These are phyloP conservation scores for Ailuropoda melanoleuca DNA, from an alignment of 2,113 vertebrate species.

Conservation along the genomic window DNA sequence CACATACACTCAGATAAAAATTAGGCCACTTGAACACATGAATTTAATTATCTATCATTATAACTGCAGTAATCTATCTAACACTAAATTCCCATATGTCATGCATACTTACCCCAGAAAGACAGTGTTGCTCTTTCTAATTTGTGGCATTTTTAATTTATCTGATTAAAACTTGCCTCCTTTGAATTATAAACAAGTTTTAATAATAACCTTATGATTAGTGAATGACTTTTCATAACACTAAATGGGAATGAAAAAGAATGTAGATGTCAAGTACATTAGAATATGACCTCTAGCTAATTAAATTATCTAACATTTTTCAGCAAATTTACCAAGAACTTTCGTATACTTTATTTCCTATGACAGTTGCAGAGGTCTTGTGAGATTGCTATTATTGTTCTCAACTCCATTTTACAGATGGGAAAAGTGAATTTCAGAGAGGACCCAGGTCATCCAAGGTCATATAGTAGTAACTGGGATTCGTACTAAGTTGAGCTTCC, in stretches of 20 bases:
- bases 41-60: constrained; percentile 45
- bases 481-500: neutral
- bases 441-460: neutral
- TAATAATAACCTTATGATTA: constrained; percentile 62
- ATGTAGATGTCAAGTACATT: neutral
- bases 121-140: constrained; percentile 22
- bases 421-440: neutral
- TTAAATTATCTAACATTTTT: constrained; percentile 48
- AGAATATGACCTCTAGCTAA: constrained; percentile 37
- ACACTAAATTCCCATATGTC: constrained; percentile 21
- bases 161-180: constrained; percentile 60
- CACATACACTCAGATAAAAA: neutral
- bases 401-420: neutral
- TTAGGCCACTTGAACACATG: neutral
- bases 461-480: neutral
- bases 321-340: neutral
- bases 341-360: neutral
- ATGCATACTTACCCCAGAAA: neutral
- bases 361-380: neutral
- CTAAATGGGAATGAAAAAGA: constrained; percentile 31
- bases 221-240: constrained; percentile 21
- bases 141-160: constrained; percentile 51
- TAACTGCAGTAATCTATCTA: neutral
- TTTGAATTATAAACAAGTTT: constrained; percentile 61
- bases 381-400: neutral